Conservation (phyloP, 2,888 invertebrate genomes). For the Cartodere bifasciata region DNA sequence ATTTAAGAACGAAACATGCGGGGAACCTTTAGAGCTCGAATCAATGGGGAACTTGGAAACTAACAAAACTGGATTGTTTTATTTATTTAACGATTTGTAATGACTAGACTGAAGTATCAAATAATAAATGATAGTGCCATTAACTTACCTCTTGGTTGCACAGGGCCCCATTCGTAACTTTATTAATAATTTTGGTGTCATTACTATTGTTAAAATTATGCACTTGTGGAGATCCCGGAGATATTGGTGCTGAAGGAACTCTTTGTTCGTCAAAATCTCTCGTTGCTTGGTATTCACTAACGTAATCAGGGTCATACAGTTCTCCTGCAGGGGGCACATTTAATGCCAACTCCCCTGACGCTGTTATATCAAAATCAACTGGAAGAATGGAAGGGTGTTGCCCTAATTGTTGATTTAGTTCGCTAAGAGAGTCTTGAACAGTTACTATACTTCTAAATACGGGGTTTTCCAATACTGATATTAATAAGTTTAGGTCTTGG, state of each 20-base stretch:
- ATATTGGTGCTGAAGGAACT: conserved; percentile 63
- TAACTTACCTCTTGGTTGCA: conserved; percentile 60
- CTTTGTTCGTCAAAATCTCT: conserved; percentile 65
- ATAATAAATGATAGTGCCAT: conserved; percentile 2
- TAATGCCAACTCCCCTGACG: conserved; percentile 54
- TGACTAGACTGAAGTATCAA: too few relatives aligned
- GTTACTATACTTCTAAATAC: conserved; percentile 82
- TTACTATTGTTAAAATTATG: conserved; percentile 61
- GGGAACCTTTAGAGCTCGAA: too few relatives aligned
- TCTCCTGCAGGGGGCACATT: conserved; percentile 48
- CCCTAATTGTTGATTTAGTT: conserved; percentile 73
- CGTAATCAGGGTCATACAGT: conserved; percentile 42
- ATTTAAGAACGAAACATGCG: too few relatives aligned
- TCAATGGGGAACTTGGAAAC: too few relatives aligned
- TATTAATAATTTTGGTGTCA: conserved; percentile 69
- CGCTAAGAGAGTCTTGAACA: conserved; percentile 79
- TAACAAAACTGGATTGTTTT: too few relatives aligned
- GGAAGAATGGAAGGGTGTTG: conserved; percentile 88
- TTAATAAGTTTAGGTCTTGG: conserved; percentile 70
- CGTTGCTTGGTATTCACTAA: conserved; percentile 30
- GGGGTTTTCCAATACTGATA: conserved; percentile 78
- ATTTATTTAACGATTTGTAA: too few relatives aligned
- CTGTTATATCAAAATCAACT: conserved; percentile 84
- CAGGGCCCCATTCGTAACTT: conserved; percentile 38
- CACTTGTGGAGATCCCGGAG: conserved; percentile 56